phyloP scores from a whole-genome alignment of 2,113 vertebrate species.

The Pteropus alecto region DNA sequence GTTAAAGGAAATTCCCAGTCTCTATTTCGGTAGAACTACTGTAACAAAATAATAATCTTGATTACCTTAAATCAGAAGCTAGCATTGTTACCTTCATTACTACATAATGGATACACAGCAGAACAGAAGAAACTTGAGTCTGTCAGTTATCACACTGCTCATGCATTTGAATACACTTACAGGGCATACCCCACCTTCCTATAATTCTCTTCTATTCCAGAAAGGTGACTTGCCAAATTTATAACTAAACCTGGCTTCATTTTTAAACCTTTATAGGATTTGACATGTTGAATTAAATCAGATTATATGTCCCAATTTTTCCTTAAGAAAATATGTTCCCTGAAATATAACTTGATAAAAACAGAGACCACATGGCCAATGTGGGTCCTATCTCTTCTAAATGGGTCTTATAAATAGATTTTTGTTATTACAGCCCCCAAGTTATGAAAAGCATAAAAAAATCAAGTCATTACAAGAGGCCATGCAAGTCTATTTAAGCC shows the following conservation, averaged over 20 bases:
- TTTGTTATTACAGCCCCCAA: not conserved
- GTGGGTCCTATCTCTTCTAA: constrained; percentile 18
- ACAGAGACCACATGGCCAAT: not conserved
- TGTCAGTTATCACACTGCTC: not conserved
- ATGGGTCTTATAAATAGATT: constrained; percentile 1
- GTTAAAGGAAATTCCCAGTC: not conserved
- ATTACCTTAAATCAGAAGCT: not conserved
- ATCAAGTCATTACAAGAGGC: not conserved
- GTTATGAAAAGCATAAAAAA: constrained; percentile 31
- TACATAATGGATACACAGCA: not conserved
- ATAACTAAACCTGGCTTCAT: constrained; percentile 27
- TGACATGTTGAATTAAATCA: constrained; percentile 42
- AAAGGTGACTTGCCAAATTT: not conserved
- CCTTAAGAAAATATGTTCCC: constrained; percentile 40
- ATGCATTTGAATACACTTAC: not conserved
- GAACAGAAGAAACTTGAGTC: not conserved
- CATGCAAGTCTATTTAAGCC: not conserved
- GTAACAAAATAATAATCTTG: not conserved
- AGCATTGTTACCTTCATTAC: not conserved
- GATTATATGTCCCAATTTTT: constrained; percentile 35
- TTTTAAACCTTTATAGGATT: constrained; percentile 47
- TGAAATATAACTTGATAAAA: constrained; percentile 57
- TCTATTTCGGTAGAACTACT: not conserved
- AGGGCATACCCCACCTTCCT: not conserved
- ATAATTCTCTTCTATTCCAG: not conserved